Conservation (phyloP, 1,140 invertebrate genomes). For the Geopemphigus sp. region DNA sequence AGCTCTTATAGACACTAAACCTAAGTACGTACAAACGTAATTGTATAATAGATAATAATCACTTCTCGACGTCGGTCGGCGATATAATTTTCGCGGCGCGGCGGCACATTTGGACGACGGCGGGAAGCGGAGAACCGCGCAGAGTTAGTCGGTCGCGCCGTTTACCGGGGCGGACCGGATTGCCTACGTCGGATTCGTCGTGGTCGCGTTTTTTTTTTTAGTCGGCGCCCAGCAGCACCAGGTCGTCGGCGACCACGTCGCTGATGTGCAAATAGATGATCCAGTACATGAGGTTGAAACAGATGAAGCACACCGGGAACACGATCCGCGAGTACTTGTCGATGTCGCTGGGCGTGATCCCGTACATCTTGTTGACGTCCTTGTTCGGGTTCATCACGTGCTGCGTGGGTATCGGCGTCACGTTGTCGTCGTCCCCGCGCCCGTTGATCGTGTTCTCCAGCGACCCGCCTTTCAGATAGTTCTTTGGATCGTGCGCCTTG, state of each 20-base stretch:
- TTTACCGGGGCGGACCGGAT: too few relatives aligned
- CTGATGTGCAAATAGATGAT: conserved; percentile 95
- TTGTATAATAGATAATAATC: neutral
- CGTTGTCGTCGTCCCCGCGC: conserved; percentile 64
- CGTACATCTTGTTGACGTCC: conserved; percentile 63
- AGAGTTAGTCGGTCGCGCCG: too few relatives aligned
- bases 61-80: neutral
- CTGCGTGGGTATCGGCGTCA: conserved; percentile 66
- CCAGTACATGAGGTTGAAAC: conserved; percentile 98
- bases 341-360: conserved; percentile 91
- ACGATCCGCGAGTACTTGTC: conserved; percentile 95
- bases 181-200: too few relatives aligned
- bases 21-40: conserved; percentile 25
- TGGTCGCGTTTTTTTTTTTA: too few relatives aligned
- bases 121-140: too few relatives aligned
- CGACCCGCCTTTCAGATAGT: conserved; percentile 84
- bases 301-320: conserved; percentile 94
- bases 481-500: conserved; percentile 89
- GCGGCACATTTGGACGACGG: too few relatives aligned
- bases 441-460: conserved; percentile 88
- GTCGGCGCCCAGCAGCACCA: conserved; percentile 80
- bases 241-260: conserved; percentile 87
- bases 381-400: conserved; percentile 77
- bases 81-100: too few relatives aligned
- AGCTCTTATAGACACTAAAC: conserved; percentile 21